phyloP scores from a whole-genome alignment of 2,888 invertebrate species.

The Calameuta filiformis region DNA sequence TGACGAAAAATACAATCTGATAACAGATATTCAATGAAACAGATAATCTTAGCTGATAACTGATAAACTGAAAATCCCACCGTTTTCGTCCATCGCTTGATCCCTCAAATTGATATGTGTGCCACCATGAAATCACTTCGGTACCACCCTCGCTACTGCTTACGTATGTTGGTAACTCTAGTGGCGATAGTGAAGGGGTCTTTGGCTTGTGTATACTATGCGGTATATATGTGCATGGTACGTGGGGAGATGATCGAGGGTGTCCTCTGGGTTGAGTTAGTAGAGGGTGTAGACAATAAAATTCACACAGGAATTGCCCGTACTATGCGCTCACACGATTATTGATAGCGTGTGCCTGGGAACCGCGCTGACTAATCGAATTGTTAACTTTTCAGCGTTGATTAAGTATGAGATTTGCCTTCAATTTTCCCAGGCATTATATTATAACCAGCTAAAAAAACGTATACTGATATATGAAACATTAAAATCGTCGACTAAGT shows the following conservation, averaged over 20 bases:
- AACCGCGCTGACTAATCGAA: constrained; percentile 60
- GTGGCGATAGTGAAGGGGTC: constrained; percentile 17
- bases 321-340: constrained; percentile 62
- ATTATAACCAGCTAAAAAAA: background rate
- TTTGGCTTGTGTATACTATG: constrained; percentile 13
- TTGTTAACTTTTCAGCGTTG: constrained; percentile 50
- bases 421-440: background rate
- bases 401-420: constrained; percentile 19
- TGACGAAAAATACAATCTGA: constrained; percentile 4
- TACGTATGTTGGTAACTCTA: constrained; percentile 7
- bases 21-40: constrained; percentile 17
- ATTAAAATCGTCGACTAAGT: background rate
- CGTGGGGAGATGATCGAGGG: constrained; percentile 36
- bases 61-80: constrained; percentile 18
- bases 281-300: constrained; percentile 49
- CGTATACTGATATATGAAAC: background rate
- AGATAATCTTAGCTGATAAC: constrained; percentile 13
- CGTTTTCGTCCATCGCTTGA: constrained; percentile 23
- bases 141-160: constrained; percentile 35
- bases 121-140: constrained; percentile 56
- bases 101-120: constrained; percentile 19
- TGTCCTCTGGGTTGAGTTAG: constrained; percentile 13
- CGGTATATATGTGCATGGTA: constrained; percentile 15
- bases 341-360: constrained; percentile 56
- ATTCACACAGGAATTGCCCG: constrained; percentile 61